Base-by-base conservation (phyloP, 2,797 vertebrate genomes). In the Tapera naevia region DNA sequence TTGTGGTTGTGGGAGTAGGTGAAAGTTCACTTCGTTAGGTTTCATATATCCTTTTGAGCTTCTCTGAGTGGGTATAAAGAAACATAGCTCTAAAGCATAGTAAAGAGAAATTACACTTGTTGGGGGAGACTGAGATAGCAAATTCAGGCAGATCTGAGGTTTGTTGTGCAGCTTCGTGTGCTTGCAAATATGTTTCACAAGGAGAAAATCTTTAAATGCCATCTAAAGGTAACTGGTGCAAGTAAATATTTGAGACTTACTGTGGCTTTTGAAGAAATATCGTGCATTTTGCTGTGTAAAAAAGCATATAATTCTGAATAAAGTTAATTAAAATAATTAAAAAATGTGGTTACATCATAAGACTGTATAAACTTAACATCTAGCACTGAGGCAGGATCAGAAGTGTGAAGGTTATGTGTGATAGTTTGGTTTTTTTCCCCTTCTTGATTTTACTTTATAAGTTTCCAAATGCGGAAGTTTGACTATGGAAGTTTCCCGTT, bases 381-480 rank as follows among this genome's bases (percentile, higher is more conserved):
- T 64, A 33, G 17, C 10, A 10, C 25, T 0, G 17, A 56, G 46
- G 24, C 22, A 30, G 37, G 11, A 56, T 85, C 24, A 56, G 48
- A 72, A 83, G 8, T 74, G 15, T 15, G 5, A n/a, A 19, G 30
- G 24, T 66, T 7, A 23, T 58, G 11, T 0, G 0, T 23, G 11
- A 11, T 22, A 32, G 13, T 2, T 37, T 46, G n/a, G n/a, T 11
- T 16, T 13, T 62, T 5, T 9, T 1, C 0, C 1, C 4, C 1
- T 2, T 12, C 9, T 17, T 13, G 43, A 39, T 67, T 14, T 66
- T 48, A 21, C 7, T 88, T 66, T 32, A 5, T 51, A 70, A 80
- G 5, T 25, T 70, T 92, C 35, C 17, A 43, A 43, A 45, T 78
- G 14, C 74, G 50, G 60, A 70, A 30, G 11, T 48, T 82, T 82